Evolutionary conservation across 2,888 invertebrate genomes (phyloP), one percentile per base, ranked within the genome.

Genomic region (Drosophila conformis): DNA sequence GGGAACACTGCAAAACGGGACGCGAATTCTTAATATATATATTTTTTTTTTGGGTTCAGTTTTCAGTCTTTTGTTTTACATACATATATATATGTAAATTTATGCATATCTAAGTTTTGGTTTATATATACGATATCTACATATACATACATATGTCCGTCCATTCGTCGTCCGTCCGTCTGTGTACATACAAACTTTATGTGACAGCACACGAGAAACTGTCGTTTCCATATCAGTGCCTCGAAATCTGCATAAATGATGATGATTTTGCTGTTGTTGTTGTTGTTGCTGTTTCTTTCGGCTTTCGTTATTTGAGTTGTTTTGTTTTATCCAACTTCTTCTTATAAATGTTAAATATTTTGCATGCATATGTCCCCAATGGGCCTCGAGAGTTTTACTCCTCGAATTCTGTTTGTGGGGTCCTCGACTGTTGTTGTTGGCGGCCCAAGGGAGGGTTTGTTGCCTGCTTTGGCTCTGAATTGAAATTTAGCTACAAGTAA

Each of bases 221-320:
- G 87, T 89, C 85, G 82, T 80, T 68, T 63, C 71, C 80, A 69
- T 89, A 90, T 87, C 84, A 71, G 61, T 81, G 84, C 73, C 74
- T 78, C 57, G 57, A 75, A 87, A 90, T 90, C 83, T 89, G 90
- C 86, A 86, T 90, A 86, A 89, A 87, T 89, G 82, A 89, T 90
- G 90, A 90, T 88, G 83, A 83, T 86, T 90, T 89, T 73, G 31
- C 46, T 63, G 49, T 54, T 49, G 51, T 18, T 60, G 51, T 21
- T 48, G 51, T 21, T 48, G 51, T 21, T 61, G 49, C 11, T 59
- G 38, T 65, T 71, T 69, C 33, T 63, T 65, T 69, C 58, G 67
- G 64, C 75, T 88, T 76, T 87, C 81, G 78, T 90, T 83, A 84
- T 89, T 82, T 72, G 65, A 69, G 48, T 67, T 76, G 52, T 65